These are phyloP conservation scores for Penelope pileata DNA, from an alignment of 2,113 vertebrate genomes.

Conservation along the genomic window DNA sequence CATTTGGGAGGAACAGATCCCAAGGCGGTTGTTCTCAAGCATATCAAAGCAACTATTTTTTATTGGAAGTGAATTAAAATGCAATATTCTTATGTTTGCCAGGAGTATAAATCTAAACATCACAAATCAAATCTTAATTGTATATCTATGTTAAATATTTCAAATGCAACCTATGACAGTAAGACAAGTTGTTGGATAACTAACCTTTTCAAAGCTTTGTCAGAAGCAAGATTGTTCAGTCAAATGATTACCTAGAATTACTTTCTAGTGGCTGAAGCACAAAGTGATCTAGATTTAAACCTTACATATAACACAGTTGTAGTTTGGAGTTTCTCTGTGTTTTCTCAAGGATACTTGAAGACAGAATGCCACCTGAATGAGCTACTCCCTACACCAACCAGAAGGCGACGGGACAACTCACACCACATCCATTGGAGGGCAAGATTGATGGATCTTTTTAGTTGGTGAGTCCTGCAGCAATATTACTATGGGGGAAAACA, in stretches of 20 bases:
- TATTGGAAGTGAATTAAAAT: slow-evolving; percentile 51
- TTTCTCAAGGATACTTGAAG: slow-evolving; percentile 35
- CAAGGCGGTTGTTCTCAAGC: slow-evolving; percentile 14
- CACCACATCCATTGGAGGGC: background rate
- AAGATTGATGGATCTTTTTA: background rate
- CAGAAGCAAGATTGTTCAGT: background rate
- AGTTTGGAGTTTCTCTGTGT: slow-evolving; percentile 41
- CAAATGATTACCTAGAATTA: slow-evolving; percentile 12
- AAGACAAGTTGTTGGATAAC: slow-evolving; percentile 8
- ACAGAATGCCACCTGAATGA: background rate
- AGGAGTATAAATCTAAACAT: slow-evolving; percentile 43
- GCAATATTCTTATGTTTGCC: slow-evolving; percentile 1
- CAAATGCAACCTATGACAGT: background rate
- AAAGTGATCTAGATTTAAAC: background rate
- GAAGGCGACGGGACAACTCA: slow-evolving; percentile 31
- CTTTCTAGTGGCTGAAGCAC: background rate
- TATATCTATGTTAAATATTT: slow-evolving; percentile 15
- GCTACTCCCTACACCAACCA: slow-evolving; percentile 47
- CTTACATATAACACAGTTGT: background rate
- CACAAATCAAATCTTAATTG: slow-evolving; percentile 44
- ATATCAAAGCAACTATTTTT: slow-evolving; percentile 63
- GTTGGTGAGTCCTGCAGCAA: background rate
- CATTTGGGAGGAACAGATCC: slow-evolving; percentile 28
- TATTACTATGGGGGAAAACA: background rate
- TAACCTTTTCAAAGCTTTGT: background rate